Base-by-base conservation (phyloP, 2,113 vertebrate species). In the Toxostoma redivivum region DNA sequence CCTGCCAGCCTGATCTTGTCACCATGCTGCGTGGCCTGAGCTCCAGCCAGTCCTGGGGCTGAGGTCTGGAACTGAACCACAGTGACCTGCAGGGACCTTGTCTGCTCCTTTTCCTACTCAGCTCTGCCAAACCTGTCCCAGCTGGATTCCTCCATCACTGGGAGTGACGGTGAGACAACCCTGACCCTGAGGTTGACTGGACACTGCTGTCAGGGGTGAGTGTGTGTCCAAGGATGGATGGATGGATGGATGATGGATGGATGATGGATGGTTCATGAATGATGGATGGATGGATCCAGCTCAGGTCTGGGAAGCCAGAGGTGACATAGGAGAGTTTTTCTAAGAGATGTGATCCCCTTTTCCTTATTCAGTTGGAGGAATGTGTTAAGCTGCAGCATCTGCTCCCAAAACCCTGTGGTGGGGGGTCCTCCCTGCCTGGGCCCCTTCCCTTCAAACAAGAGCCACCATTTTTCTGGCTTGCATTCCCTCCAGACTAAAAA, bases 151-250 rank as follows among this genome's bases (percentile, higher is more conserved):
- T 58, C 64, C 31, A 5, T 15, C 44, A 3, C 60, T 33, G 38
- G 50, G 54, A 54, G 21, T 1, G 6, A 5, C 2, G 12, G 9
- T n/a, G 90, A 53, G 40, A 80, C 35, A 72, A 12, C 64, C 35
- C 47, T 6, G 2, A 14, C 23, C 35, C 47, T 44, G 54, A 38
- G 10, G 2, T 0, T 1, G 2, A 28, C 10, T 3, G 53, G 57
- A 78, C 3, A 2, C 28, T 30, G 72, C 47, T 37, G 50, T 15
- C 33, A 20, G 37, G 23, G 25, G 19, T 12, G 48, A 10, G 37
- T 15, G 27, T 56, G 71, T 70, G 56, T 20, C 71, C 2, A 0
- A 51, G 45, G 25, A 51, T 37, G 28, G 50, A 51, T 51, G 50
- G 48, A 31, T 14, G 66, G 50, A 51, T 28, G 50, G 50, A 66